phyloP scores from a whole-genome alignment of 2,113 vertebrate species.

The Eulemur macaco region DNA sequence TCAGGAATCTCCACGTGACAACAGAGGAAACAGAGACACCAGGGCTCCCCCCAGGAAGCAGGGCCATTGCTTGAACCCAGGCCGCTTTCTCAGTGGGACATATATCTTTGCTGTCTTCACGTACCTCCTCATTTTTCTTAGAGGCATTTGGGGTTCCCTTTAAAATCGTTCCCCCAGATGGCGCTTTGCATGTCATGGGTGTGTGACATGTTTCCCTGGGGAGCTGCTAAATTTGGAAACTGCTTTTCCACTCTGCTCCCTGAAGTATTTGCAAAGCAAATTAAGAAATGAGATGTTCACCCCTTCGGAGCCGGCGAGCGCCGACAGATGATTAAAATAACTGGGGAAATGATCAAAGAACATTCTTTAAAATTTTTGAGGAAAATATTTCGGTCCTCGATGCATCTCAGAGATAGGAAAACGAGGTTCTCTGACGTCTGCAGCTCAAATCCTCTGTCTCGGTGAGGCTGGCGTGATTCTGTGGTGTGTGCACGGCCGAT shows the following conservation, averaged over 20 bases:
- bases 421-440: fast-evolving
- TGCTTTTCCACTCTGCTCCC: not conserved
- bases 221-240: not conserved
- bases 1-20: no score
- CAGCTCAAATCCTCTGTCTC: fast-evolving
- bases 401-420: not conserved
- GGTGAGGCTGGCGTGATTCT: not conserved
- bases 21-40: not conserved
- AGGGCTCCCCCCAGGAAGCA: fast-evolving
- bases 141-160: not conserved
- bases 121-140: not conserved
- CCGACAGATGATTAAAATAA: not conserved
- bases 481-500: fast-evolving
- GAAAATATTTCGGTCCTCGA: not conserved
- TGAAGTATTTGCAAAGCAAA: not conserved
- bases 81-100: no score
- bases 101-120: fast-evolving
- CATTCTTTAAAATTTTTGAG: no score
- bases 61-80: no score
- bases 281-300: fast-evolving
- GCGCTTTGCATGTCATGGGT: not conserved
- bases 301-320: not conserved
- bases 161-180: not conserved
- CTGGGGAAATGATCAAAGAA: not conserved
- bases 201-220: not conserved